phyloP scores from a whole-genome alignment of 2,113 vertebrate species.

The Sinocyclocheilus anophthalmus region DNA sequence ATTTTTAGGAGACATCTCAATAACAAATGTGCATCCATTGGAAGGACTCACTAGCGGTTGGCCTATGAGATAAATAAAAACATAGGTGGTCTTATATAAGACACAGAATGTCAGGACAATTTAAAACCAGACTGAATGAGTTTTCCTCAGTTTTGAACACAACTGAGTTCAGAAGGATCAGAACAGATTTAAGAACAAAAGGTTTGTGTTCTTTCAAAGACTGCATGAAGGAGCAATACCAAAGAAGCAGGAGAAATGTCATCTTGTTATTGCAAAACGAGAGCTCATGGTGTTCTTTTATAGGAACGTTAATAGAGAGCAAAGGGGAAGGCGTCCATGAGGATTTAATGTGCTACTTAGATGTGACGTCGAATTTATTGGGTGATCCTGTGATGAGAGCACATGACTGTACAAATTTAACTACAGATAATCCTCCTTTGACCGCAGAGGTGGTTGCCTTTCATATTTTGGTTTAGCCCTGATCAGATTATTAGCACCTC shows the following conservation, averaged over 20 bases:
- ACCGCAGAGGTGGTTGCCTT: background rate
- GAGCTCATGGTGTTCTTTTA: background rate
- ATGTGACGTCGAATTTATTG: background rate
- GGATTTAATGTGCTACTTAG: background rate
- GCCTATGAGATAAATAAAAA: background rate
- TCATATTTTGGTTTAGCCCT: background rate
- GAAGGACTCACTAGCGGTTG: background rate
- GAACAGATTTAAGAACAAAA: background rate
- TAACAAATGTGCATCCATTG: background rate
- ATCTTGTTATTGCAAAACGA: background rate
- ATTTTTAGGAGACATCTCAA: background rate
- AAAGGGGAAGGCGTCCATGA: background rate
- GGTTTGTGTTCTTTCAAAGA: background rate
- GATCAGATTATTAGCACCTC: background rate
- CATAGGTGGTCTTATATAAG: background rate
- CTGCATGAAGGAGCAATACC: background rate
- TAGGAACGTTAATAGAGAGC: background rate
- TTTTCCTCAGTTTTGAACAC: background rate
- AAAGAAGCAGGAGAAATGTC: background rate
- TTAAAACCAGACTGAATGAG: background rate
- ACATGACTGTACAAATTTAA: background rate
- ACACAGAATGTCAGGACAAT: conserved; percentile 1
- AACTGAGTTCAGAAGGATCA: background rate
- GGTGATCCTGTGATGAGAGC: background rate
- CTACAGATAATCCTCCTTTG: background rate